These are phyloP conservation scores for Mustela nigripes DNA, from an alignment of 2,113 vertebrate genomes.

Conservation along the genomic window DNA sequence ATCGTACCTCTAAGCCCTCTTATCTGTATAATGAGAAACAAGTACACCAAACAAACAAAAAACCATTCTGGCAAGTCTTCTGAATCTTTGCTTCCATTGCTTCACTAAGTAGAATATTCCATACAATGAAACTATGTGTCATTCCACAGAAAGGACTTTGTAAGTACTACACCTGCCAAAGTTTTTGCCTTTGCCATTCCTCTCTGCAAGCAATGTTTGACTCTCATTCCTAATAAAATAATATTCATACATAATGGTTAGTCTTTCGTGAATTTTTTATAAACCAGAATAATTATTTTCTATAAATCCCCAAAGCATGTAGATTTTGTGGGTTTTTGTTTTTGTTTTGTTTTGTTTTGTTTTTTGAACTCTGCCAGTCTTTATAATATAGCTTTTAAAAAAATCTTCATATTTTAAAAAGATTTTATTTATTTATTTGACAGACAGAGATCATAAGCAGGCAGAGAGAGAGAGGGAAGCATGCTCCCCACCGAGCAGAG, in stretches of 20 bases:
- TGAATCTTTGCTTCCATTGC: background rate
- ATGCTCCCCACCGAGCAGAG: background rate
- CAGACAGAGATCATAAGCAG: no score
- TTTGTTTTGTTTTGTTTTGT: no score
- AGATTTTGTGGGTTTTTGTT: background rate
- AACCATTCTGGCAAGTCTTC: background rate
- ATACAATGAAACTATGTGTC: background rate
- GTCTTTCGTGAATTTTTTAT: background rate
- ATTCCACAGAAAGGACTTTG: background rate
- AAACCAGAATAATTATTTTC: background rate
- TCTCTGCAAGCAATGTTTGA: background rate
- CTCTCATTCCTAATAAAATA: background rate
- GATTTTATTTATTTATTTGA: no score
- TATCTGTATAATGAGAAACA: background rate
- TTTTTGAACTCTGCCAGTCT: background rate
- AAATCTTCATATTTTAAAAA: no score
- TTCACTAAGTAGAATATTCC: background rate
- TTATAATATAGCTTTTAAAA: background rate
- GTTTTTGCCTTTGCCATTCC: background rate
- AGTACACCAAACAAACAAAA: background rate
- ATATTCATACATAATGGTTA: background rate
- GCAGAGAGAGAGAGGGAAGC: no score
- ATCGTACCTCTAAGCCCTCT: background rate
- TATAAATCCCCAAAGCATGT: background rate
- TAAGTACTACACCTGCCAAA: background rate